Conservation (phyloP, 1,140 invertebrate genomes). For the Gerris buenoi region DNA sequence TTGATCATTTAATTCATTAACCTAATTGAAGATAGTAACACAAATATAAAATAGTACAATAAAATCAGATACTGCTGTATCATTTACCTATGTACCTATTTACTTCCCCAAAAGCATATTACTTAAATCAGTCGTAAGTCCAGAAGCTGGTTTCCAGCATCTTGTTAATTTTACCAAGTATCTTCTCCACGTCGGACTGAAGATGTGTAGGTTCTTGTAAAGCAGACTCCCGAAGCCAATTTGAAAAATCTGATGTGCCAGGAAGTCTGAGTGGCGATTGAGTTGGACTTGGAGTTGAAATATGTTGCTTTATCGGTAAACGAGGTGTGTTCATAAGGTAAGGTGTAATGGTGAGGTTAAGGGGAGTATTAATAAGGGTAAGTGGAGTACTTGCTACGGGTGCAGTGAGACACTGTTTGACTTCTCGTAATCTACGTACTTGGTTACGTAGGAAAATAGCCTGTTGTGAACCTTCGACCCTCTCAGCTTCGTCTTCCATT, state of each 20-base stretch:
- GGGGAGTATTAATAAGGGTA: neutral
- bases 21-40: no score
- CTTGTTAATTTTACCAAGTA: neutral
- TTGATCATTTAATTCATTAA: no score
- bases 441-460: neutral
- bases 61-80: no score
- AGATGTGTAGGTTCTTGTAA: constrained; percentile 8
- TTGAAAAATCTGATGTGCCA: neutral
- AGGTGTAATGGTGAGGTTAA: neutral
- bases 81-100: no score
- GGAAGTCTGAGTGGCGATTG: neutral
- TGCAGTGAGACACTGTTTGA: neutral
- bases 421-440: neutral
- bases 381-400: neutral
- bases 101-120: no score
- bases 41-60: no score
- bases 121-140: neutral
- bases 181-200: constrained; percentile 5
- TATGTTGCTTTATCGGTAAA: neutral
- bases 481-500: constrained; percentile 6
- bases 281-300: neutral
- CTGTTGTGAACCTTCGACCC: neutral
- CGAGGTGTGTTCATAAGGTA: neutral
- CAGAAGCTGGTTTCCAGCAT: constrained; percentile 5
- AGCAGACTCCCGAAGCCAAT: neutral